Conservation (phyloP, 2,797 vertebrate genomes). For the Gallinago nigripennis region DNA sequence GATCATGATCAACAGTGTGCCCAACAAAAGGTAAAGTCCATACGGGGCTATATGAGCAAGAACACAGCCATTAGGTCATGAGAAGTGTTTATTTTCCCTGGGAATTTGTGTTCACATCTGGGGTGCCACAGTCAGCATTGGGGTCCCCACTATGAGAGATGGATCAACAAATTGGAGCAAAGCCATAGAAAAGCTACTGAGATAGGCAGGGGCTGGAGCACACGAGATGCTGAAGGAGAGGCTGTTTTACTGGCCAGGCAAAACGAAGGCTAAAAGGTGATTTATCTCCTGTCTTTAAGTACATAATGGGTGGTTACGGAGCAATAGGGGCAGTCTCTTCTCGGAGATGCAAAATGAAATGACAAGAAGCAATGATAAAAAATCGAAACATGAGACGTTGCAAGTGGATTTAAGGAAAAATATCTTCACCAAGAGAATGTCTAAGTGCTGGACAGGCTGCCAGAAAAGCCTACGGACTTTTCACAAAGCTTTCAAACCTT, state of each 20-base stretch:
- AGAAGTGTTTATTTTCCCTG: background rate
- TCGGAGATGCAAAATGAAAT: background rate
- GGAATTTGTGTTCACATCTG: background rate
- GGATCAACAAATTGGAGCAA: background rate
- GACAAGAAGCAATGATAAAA: background rate
- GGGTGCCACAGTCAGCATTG: rapidly evolving
- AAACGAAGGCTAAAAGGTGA: background rate
- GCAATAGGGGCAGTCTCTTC: background rate
- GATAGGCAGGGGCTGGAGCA: background rate
- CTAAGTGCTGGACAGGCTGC: background rate
- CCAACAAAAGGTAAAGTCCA: background rate
- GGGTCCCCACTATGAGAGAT: background rate
- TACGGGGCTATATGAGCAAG: background rate
- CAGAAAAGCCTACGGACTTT: background rate
- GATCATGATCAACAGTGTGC: background rate
- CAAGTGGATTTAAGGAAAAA: background rate
- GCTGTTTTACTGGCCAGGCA: background rate
- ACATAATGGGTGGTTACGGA: rapidly evolving
- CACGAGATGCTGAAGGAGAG: background rate
- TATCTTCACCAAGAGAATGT: background rate
- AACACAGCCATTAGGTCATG: rapidly evolving
- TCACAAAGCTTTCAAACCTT: background rate
- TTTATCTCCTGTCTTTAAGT: background rate
- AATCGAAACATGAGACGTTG: background rate
- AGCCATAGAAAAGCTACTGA: background rate